Evolutionary conservation across 2,113 vertebrate genomes (phyloP), one percentile per base, ranked within the genome.

Genomic region (Otis tarda): DNA sequence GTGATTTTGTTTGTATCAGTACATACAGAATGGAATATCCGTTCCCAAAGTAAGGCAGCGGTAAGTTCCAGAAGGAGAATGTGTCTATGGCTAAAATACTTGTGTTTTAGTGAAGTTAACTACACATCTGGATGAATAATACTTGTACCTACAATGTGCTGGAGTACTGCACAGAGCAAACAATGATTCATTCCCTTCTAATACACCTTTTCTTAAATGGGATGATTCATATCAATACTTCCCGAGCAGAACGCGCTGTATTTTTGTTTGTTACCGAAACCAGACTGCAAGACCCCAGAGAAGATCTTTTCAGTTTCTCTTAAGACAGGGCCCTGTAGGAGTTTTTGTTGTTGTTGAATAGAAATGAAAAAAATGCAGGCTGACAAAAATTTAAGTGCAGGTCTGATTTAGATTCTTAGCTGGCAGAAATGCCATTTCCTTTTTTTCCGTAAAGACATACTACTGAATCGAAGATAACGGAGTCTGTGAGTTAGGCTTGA

Each of bases 151-250:
- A 47, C 74, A 55, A 33, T 94, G 68, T 95, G 81, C 75, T 95
- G 52, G 49, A 82, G 65, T 81, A 80, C 37, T 79, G 67, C 78
- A 52, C 47, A 70, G 89, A 89, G 65, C 83, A 97, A 97, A 88
- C 60, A 91, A 49, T 94, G 88, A 95, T 95, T 85, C 35, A 94
- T 89, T 95, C 35, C 85, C 87, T 95, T 93, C 79, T 95, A 95
- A 82, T 59, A 77, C 65, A 67, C 85, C 47, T 89, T 82, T 92
- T 93, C 86, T 93, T 85, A 93, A 94, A 94, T 18, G 71, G 75
- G 31, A 80, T 95, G 94, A 97, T 94, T 96, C 95, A 83, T 87
- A 97, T 92, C 82, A 94, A 31, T 90, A 55, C 63, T 84, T 96
- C 82, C 92, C 47, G 83, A 56, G 19, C 90, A 60, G 49, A 93